These are phyloP conservation scores for Festucalex cinctus DNA, from an alignment of 2,113 vertebrate species.

Conservation along the genomic window DNA sequence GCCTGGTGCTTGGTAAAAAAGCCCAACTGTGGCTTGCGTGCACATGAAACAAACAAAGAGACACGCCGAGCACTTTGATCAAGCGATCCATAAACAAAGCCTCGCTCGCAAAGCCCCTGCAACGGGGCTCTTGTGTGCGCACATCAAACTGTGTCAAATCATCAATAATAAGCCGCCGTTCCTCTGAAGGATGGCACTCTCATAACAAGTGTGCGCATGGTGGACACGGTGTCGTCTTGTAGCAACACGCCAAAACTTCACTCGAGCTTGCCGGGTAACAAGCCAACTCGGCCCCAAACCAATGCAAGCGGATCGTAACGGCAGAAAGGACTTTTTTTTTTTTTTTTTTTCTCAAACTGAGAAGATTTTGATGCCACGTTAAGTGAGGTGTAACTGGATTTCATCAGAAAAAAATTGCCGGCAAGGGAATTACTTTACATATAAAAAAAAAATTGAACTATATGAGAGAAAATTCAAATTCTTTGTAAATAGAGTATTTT, in stretches of 20 bases:
- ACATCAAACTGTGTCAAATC: slow-evolving; percentile 74
- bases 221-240: background rate
- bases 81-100: slow-evolving; percentile 70
- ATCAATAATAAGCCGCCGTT: slow-evolving; percentile 66
- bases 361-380: too few species aligned
- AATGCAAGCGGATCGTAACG: background rate
- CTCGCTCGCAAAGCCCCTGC: slow-evolving; percentile 54
- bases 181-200: slow-evolving; percentile 68
- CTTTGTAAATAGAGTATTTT: too few species aligned
- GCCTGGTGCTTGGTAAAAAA: slow-evolving; percentile 9
- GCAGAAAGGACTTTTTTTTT: background rate
- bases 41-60: slow-evolving; percentile 72
- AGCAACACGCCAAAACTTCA: background rate
- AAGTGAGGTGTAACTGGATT: too few species aligned
- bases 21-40: slow-evolving; percentile 57
- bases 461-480: too few species aligned
- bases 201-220: background rate
- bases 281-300: background rate
- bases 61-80: slow-evolving; percentile 70
- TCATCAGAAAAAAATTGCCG: too few species aligned
- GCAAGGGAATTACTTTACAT: too few species aligned
- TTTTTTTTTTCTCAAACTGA: too few species aligned
- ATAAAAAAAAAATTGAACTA: too few species aligned
- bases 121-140: slow-evolving; percentile 42
- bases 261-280: background rate